These are phyloP conservation scores for Taphrorychus bicolor DNA, from an alignment of 2,888 invertebrate species.

Conservation along the genomic window DNA sequence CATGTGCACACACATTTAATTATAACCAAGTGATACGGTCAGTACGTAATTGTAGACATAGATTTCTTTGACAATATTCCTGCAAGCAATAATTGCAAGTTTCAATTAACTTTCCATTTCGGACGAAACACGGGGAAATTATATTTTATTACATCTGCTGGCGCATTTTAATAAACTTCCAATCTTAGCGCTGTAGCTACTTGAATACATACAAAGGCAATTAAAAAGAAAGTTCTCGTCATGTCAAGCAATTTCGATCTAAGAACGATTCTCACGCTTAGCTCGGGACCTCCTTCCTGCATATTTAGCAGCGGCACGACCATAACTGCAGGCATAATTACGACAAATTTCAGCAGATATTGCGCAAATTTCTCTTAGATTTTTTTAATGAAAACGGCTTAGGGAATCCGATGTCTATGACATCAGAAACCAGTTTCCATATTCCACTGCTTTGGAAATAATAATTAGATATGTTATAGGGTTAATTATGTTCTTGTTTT, in stretches of 20 bases:
- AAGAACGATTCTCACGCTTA: not conserved
- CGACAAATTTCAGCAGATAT: not conserved
- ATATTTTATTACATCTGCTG: not conserved
- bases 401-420: too few relatives aligned
- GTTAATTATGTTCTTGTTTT: too few relatives aligned
- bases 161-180: not conserved
- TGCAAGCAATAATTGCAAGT: too few relatives aligned
- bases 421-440: too few relatives aligned
- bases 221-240: not conserved
- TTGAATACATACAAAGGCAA: not conserved
- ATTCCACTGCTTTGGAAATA: too few relatives aligned
- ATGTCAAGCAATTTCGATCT: not conserved
- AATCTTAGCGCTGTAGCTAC: not conserved
- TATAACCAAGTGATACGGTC: too few relatives aligned
- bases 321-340: not conserved
- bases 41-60: too few relatives aligned
- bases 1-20: not conserved
- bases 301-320: not conserved
- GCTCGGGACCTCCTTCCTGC: not conserved
- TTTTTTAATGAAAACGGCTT: not conserved
- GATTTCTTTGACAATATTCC: too few relatives aligned
- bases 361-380: not conserved
- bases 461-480: too few relatives aligned
- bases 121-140: not conserved
- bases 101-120: not conserved